Percentiles rank a stretch among this genome's conserved stretches.
Conservation (phyloP, 2,113 vertebrate genomes). For the Paramisgurnus dabryanus region DNA sequence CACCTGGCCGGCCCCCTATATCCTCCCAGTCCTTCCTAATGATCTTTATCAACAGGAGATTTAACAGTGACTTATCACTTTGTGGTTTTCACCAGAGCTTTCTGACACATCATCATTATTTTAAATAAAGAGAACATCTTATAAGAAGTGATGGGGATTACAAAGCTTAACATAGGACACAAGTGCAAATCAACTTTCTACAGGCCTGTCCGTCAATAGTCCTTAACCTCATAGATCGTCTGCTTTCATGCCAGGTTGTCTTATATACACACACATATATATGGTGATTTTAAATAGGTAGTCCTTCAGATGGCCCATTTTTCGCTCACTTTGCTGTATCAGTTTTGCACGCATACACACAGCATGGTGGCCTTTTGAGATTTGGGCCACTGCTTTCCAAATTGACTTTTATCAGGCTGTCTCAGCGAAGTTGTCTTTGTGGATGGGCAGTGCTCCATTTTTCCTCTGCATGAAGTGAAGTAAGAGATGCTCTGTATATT, state of each 20-base stretch:
- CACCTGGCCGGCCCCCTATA: background rate
- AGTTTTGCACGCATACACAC: conserved; percentile 5
- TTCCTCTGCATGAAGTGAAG: background rate
- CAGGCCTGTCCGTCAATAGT: conserved; percentile 43
- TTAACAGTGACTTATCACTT: conserved; percentile 45
- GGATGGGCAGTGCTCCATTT: conserved; percentile 1
- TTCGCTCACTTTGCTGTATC: conserved; percentile 3
- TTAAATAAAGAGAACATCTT: conserved; percentile 19
- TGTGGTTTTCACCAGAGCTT: conserved; percentile 10
- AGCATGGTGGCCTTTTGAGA: conserved; percentile 28
- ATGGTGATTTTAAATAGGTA: conserved; percentile 29
- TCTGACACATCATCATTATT: conserved; percentile 14
- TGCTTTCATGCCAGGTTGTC: conserved; percentile 20
- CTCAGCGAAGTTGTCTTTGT: conserved; percentile 26
- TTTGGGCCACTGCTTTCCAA: conserved; percentile 33
- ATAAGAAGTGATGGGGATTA: conserved; percentile 23
- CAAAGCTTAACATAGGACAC: conserved; percentile 21
- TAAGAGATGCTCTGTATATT: conserved; percentile 8
- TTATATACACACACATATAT: background rate
- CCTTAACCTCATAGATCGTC: conserved; percentile 35
- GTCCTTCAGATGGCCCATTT: conserved; percentile 34
- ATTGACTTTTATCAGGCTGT: conserved; percentile 31
- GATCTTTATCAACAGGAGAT: conserved; percentile 46
- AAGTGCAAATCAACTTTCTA: background rate
- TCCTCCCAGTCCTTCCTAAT: conserved; percentile 20